phyloP scores from a whole-genome alignment of 2,797 vertebrate genomes.

The Sebastiscus tertius region DNA sequence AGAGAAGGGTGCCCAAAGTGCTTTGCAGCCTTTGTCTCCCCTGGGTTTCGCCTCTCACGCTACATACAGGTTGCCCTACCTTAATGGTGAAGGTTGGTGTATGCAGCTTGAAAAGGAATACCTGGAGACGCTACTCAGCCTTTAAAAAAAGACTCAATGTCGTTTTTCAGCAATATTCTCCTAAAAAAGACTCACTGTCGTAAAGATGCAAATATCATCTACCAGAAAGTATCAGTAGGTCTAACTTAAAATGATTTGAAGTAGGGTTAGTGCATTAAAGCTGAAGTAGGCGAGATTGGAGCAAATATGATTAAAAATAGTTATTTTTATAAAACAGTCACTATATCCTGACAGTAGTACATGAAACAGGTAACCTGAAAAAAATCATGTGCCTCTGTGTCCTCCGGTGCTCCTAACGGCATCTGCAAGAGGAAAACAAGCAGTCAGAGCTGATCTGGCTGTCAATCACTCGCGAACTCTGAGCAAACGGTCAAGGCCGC shows the following conservation, averaged over 20 bases:
- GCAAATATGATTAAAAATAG: no score
- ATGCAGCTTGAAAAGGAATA: not conserved
- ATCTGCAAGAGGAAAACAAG: no score
- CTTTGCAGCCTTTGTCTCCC: not conserved
- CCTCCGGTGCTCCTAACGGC: no score
- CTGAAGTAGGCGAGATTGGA: no score
- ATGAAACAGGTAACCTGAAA: no score
- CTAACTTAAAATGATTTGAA: not conserved
- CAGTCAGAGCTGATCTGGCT: no score
- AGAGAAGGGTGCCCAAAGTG: not conserved
- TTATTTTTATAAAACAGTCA: no score
- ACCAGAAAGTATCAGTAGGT: not conserved
- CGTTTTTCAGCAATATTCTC: not conserved
- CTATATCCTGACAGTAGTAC: no score
- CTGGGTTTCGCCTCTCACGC: not conserved
- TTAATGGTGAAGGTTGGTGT: not conserved
- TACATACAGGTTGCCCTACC: not conserved
- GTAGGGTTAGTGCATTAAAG: not conserved
- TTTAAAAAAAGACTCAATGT: not conserved
- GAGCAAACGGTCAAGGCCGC: no score
- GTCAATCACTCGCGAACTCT: no score
- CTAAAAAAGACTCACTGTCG: not conserved
- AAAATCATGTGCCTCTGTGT: no score
- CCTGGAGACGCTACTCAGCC: not conserved
- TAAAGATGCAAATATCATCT: not conserved